Evolutionary conservation across 2,888 invertebrate species (phyloP).

Genomic region (Lucinisca nassula): DNA sequence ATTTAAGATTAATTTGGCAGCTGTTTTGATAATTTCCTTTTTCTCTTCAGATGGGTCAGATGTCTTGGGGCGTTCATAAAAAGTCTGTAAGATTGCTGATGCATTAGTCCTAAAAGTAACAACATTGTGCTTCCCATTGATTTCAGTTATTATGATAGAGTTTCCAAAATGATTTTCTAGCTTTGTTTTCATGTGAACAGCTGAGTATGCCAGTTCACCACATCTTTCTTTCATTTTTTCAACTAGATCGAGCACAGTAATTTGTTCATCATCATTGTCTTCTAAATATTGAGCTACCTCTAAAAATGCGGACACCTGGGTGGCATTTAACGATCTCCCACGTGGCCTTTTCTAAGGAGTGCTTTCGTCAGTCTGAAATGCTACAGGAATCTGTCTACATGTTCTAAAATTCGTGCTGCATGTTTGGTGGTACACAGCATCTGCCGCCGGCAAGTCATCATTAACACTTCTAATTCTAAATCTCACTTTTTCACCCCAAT

Average conservation of each 20-base stretch:
- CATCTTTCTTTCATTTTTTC: background rate
- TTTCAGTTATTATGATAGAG: background rate
- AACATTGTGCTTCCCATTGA: background rate
- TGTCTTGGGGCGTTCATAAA: background rate
- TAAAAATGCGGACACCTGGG: background rate
- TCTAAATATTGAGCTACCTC: background rate
- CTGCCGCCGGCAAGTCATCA: background rate
- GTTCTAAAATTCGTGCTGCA: background rate
- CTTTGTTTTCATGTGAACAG: background rate
- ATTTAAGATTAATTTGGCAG: background rate
- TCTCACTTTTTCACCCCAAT: background rate
- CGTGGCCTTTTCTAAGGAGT: background rate
- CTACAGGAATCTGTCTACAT: background rate
- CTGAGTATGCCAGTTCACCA: background rate
- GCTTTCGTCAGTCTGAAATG: background rate
- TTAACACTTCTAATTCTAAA: background rate
- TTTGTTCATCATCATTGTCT: background rate
- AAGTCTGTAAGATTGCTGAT: background rate
- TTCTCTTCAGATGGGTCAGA: background rate
- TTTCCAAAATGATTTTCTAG: background rate
- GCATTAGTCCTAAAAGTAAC: background rate
- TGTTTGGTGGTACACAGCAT: background rate
- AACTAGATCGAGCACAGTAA: background rate
- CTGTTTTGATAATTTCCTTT: background rate
- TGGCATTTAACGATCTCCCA: background rate